A percentile compares a stretch with the other conserved stretches of the same genome.
These are phyloP conservation scores for Xiphophorus hellerii DNA, from an alignment of 2,113 vertebrate species.

Conservation along the genomic window DNA sequence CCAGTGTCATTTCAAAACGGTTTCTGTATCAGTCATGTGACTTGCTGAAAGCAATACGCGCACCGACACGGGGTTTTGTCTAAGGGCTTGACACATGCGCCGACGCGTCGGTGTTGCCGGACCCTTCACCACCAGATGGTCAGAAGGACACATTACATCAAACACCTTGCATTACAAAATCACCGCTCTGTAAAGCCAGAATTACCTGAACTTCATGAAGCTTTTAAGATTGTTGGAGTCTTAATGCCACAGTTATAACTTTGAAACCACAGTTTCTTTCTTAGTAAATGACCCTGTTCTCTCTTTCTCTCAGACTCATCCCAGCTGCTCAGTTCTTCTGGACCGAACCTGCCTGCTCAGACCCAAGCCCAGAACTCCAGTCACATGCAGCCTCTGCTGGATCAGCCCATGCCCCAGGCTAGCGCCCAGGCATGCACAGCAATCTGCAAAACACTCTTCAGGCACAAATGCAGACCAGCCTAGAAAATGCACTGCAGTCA, in stretches of 20 bases:
- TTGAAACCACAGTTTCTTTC: background rate
- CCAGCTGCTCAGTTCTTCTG: constrained; percentile 87
- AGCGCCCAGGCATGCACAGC: constrained; percentile 74
- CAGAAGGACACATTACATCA: background rate
- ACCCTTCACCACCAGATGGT: too few species aligned
- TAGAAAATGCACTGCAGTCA: constrained; percentile 69
- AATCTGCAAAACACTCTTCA: constrained; percentile 71
- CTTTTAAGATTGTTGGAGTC: background rate
- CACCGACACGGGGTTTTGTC: too few species aligned
- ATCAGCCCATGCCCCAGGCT: constrained; percentile 87
- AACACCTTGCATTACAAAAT: background rate
- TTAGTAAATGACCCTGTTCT: constrained; percentile 4
- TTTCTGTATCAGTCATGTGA: too few species aligned
- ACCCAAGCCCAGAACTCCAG: constrained; percentile 84
- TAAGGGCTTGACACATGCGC: too few species aligned
- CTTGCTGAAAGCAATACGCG: too few species aligned
- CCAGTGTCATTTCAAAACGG: too few species aligned
- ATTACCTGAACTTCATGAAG: background rate
- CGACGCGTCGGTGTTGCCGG: too few species aligned
- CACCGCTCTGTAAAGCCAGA: too few species aligned
- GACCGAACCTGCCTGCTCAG: constrained; percentile 85
- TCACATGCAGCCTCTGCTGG: constrained; percentile 87
- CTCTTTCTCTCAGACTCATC: constrained; percentile 81
- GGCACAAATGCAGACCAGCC: constrained; percentile 69
- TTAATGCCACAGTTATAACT: too few species aligned